These are phyloP conservation scores for Caenorhabditis macrosperma DNA, from an alignment of 2,888 invertebrate species.

Conservation along the genomic window DNA sequence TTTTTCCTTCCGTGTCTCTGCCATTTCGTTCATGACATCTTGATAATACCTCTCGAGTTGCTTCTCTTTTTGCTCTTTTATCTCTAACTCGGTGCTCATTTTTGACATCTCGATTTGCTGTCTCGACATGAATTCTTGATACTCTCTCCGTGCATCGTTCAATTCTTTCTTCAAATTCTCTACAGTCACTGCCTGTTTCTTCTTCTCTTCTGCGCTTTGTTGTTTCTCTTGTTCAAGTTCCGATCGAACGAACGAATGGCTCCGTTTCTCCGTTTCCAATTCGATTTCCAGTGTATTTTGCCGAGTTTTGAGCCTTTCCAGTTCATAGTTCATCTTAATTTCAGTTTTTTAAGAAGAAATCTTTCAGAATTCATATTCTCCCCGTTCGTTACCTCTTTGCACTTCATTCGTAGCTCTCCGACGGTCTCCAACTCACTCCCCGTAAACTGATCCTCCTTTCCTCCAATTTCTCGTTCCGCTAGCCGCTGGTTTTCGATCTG, in stretches of 20 bases:
- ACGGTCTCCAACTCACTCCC: slow-evolving; percentile 22
- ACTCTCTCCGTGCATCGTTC: background rate
- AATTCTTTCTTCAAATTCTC: slow-evolving; percentile 1
- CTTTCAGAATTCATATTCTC: background rate
- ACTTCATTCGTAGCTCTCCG: slow-evolving; percentile 30
- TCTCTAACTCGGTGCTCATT: slow-evolving; percentile 23
- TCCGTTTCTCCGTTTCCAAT: slow-evolving; percentile 33
- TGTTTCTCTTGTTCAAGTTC: slow-evolving; percentile 20
- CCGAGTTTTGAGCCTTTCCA: slow-evolving; percentile 44
- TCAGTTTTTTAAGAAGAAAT: too few species aligned
- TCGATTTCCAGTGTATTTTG: slow-evolving; percentile 13
- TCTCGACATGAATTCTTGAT: background rate
- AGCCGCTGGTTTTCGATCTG: slow-evolving; percentile 26
- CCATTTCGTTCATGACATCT: slow-evolving; percentile 20
- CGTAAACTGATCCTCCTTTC: background rate
- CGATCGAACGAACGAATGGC: slow-evolving; percentile 2
- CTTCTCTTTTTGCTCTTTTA: slow-evolving; percentile 27
- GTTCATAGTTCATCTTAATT: slow-evolving; percentile 37
- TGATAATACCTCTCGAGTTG: slow-evolving; percentile 26
- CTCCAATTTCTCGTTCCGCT: background rate
- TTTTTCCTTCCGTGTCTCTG: slow-evolving; percentile 38
- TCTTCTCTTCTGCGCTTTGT: background rate
- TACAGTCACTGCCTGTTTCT: background rate
- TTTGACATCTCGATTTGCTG: slow-evolving; percentile 5
- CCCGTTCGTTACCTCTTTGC: slow-evolving; percentile 34